Percentiles rank a stretch among this genome's conserved stretches.
These are phyloP conservation scores for Vulpes ferrilata DNA, from an alignment of 2,113 vertebrate species.

Conservation along the genomic window DNA sequence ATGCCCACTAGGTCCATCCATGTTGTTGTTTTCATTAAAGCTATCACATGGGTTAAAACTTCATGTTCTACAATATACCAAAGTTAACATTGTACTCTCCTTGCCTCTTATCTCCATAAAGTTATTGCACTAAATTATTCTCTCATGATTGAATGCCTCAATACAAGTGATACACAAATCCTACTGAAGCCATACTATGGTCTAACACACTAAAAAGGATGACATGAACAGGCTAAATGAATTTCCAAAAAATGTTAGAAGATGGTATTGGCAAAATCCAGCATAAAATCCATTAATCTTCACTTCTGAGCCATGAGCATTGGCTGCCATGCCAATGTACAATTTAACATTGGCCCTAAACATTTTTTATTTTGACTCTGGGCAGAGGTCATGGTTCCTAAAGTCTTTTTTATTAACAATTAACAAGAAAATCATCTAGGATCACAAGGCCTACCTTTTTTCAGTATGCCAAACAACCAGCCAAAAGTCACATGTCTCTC, in stretches of 20 bases:
- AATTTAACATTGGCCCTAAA: not conserved
- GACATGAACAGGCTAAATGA: not conserved
- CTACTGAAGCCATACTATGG: not conserved
- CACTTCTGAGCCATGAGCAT: not conserved
- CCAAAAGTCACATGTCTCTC: not conserved
- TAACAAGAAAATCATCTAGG: not conserved
- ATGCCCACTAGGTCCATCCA: not conserved
- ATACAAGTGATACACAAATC: not conserved
- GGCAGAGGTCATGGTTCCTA: not conserved
- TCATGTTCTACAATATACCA: not conserved
- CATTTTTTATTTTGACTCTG: not conserved
- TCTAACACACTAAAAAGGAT: not conserved
- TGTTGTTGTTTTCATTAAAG: not conserved
- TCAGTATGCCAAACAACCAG: not conserved
- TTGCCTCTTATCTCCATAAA: not conserved
- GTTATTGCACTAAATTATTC: slow-evolving; percentile 14
- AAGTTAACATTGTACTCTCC: not conserved
- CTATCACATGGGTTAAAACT: not conserved
- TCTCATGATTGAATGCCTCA: not conserved
- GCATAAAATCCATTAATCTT: not conserved
- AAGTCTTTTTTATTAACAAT: slow-evolving; percentile 4
- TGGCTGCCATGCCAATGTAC: not conserved
- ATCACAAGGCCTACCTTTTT: not conserved
- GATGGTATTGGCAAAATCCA: not conserved
- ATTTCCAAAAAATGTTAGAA: slow-evolving; percentile 7